Conservation (phyloP, 64 coral and sea anemone genomes). For the Stylophora pistillata region DNA sequence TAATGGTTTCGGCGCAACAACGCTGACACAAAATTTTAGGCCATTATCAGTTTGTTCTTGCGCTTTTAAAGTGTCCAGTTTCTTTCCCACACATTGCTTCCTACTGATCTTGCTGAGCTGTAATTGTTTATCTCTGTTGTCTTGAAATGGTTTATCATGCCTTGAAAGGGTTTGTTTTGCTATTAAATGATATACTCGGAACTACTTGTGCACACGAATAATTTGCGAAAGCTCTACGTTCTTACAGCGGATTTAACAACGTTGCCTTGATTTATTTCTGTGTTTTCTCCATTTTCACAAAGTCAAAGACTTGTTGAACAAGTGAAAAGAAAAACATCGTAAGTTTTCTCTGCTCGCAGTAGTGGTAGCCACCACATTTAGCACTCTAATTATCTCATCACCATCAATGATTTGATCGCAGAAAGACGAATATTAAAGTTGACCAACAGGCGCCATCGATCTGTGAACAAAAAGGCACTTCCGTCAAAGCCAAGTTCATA, state of each 20-base stretch:
- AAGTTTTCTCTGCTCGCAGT: not conserved
- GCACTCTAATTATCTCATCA: not conserved
- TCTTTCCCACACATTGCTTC: not conserved
- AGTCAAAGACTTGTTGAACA: not conserved
- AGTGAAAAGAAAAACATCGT: not conserved
- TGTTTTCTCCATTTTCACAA: not conserved
- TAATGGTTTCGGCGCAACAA: not conserved
- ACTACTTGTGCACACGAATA: too few relatives aligned
- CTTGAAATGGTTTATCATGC: not conserved
- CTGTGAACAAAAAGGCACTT: constrained; percentile 10
- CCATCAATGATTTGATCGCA: not conserved
- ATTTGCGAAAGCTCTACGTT: too few relatives aligned
- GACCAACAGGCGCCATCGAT: constrained; percentile 22
- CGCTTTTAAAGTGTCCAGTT: not conserved
- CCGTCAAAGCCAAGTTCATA: not conserved
- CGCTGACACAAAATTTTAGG: not conserved
- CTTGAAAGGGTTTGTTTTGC: not conserved
- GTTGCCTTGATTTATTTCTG: not conserved
- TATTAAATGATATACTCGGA: too few relatives aligned
- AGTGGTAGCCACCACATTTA: not conserved
- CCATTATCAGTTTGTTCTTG: not conserved
- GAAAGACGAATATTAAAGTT: not conserved
- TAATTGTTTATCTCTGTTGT: not conserved
- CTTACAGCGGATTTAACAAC: too few relatives aligned
- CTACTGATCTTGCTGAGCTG: not conserved